Conservation (phyloP, 2,113 vertebrate species). For the Zeus faber region DNA sequence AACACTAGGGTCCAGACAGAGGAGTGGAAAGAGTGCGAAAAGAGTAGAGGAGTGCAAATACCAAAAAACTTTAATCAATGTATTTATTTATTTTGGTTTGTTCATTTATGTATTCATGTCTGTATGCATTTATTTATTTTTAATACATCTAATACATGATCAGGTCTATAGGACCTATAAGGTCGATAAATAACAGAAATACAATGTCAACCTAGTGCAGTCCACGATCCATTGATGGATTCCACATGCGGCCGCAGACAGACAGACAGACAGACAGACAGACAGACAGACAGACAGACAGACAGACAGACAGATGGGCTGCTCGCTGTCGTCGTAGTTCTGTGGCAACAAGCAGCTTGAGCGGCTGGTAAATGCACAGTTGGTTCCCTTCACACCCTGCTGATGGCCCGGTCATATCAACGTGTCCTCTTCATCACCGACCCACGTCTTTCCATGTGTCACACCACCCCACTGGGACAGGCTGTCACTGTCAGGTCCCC, state of each 20-base stretch:
- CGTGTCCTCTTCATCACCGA: slow-evolving; percentile 16
- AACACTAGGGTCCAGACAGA: too few relatives aligned
- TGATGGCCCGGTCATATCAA: slow-evolving; percentile 10
- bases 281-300: neutral
- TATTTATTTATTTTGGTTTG: too few relatives aligned
- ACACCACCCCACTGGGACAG: slow-evolving; percentile 23
- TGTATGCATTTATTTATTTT: too few relatives aligned
- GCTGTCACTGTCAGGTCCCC: slow-evolving; percentile 33
- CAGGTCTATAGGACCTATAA: too few relatives aligned
- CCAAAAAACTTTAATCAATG: too few relatives aligned
- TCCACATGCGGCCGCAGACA: slow-evolving; percentile 2
- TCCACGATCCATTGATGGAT: neutral
- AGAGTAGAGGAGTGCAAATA: too few relatives aligned
- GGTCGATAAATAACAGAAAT: too few relatives aligned
- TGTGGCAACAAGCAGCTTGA: slow-evolving; percentile 47
- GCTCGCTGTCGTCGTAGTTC: slow-evolving; percentile 26
- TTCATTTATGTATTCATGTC: too few relatives aligned
- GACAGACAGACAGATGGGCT: slow-evolving; percentile 1
- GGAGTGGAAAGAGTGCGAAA: too few relatives aligned
- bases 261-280: slow-evolving; percentile 1
- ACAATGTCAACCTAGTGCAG: too few relatives aligned
- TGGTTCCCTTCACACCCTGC: slow-evolving; percentile 51
- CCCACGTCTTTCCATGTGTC: slow-evolving; percentile 31
- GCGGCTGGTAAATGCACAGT: slow-evolving; percentile 37
- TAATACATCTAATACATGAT: too few relatives aligned